Conservation (phyloP, 2,113 vertebrate species). For the Sphyrna mokarran region DNA sequence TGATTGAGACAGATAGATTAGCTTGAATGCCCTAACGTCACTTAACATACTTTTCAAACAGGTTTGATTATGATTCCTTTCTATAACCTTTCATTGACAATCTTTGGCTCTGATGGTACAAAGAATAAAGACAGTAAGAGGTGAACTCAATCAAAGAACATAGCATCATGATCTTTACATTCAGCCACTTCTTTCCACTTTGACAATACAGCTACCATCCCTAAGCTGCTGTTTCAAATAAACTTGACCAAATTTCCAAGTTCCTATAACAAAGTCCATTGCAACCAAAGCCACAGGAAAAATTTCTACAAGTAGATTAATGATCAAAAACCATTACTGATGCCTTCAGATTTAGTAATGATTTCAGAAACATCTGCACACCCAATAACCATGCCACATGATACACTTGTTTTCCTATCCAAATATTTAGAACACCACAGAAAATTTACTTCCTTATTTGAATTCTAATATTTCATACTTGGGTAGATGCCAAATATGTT, state of each 20-base stretch:
- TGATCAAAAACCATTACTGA: neutral
- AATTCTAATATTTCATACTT: neutral
- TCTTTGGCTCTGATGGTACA: neutral
- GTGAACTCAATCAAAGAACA: neutral
- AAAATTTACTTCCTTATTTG: conserved; percentile 6
- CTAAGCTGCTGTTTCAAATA: neutral
- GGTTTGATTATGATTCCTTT: too few species aligned
- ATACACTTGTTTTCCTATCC: neutral
- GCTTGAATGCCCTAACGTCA: neutral
- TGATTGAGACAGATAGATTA: neutral
- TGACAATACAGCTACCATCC: neutral
- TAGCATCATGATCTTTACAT: neutral
- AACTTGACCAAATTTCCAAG: neutral
- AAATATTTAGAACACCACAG: neutral
- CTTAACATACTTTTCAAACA: neutral
- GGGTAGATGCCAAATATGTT: neutral
- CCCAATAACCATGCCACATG: neutral
- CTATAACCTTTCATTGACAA: neutral
- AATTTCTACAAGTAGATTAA: neutral
- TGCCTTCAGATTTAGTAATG: too few species aligned
- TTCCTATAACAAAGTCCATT: neutral
- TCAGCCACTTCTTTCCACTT: neutral
- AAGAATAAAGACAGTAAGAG: neutral
- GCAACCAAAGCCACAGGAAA: neutral
- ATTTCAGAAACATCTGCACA: neutral